Evolutionary conservation across 2,797 vertebrate species (phyloP).

Genomic region (Myripristis jacobus): DNA sequence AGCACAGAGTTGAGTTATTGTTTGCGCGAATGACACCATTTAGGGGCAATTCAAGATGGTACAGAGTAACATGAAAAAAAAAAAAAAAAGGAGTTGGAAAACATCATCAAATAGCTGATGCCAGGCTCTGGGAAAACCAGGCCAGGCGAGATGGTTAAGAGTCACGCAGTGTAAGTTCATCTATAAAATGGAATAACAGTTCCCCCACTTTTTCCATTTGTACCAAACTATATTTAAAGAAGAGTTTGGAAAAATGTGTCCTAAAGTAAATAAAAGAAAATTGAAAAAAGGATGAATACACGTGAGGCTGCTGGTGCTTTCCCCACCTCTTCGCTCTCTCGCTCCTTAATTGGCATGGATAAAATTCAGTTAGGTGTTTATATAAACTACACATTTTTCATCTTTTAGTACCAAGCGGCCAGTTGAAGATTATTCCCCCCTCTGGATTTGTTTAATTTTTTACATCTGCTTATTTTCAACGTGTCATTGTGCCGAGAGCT

Average conservation of each 20-base stretch:
- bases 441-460: constrained; percentile 98
- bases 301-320: constrained; percentile 67
- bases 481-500: constrained; percentile 88
- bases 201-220: constrained; percentile 70
- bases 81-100: constrained; percentile 2
- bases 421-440: constrained; percentile 90
- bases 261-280: constrained; percentile 81
- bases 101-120: constrained; percentile 2
- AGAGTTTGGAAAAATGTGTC: constrained; percentile 81
- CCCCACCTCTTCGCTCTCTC: constrained; percentile 78
- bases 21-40: constrained; percentile 12
- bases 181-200: constrained; percentile 65
- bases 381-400: constrained; percentile 97
- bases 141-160: constrained; percentile 37
- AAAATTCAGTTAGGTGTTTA: constrained; percentile 97
- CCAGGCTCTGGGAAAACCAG: constrained; percentile 30
- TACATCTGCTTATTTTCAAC: constrained; percentile 99
- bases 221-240: constrained; percentile 72
- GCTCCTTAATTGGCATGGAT: constrained; percentile 98
- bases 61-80: constrained; percentile 7
- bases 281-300: constrained; percentile 71
- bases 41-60: constrained; percentile 34
- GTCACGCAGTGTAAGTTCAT: constrained; percentile 47
- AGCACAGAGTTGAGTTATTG: constrained; percentile 14
- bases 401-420: constrained; percentile 95